Base-by-base conservation (phyloP, 92 coral and sea anemone species). In the Parazoanthus swiftii region DNA sequence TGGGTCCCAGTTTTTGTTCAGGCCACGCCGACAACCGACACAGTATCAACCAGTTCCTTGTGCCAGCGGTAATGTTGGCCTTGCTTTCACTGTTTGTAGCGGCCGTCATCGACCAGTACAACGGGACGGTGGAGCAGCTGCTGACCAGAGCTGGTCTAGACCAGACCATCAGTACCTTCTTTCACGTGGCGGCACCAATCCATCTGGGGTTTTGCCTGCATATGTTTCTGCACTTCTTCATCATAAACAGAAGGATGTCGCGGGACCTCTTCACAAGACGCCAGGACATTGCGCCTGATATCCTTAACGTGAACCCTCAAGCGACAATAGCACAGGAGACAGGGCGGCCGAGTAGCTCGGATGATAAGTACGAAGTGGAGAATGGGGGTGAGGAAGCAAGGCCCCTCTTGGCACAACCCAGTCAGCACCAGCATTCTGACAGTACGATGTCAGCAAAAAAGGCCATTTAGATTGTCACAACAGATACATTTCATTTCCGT, bases 141-240 rank as follows among this genome's bases (percentile, higher is more conserved):
- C 86, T 94, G 39, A 68, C 85, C 16, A 74, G 89, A 29, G 89
- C 93, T 3, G 54, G 72, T 21, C 82, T 94, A 4, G 92, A 89
- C 77, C 90, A 84, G 18, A 81, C 92, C 23, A 86, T 94, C 88
- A 44, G 70, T 20, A 88, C 90, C 36, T 93, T 89, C 81, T 88
- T 94, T 50, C 77, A 91, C 66, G 94, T 89, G 0, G 98, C 98
- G 4, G 94, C 92, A 38, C 95, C 98, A 43, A 87, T 94, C 80
- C 98, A 94, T 43, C 94, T 94, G 46, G 98, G 95, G 36, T 94
- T 94, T 54, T 91, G 94, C 65, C 92, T 94, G 38, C 98, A 94
- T 77, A 92, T 94, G 98, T 94, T 94, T 36, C 85, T 94, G 79
- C 98, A 94, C 76, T 94, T 94, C 51, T 94, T 85, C 82, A 91